Percentiles rank a stretch among this genome's conserved stretches.
phyloP scores from a whole-genome alignment of 2,797 vertebrate species.

The Ispidina picta region DNA sequence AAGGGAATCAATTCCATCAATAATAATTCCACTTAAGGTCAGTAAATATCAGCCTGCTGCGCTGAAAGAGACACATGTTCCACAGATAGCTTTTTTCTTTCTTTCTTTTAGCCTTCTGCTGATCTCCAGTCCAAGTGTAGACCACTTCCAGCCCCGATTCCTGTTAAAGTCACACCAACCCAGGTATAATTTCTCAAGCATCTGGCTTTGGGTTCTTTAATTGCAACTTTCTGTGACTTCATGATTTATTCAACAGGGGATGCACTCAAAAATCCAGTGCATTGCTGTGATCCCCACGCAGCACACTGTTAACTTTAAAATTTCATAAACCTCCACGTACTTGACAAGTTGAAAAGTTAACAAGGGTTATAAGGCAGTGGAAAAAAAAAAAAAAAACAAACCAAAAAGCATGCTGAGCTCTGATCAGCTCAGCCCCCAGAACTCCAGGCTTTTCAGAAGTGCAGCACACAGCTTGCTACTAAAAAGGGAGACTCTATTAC shows the following conservation, averaged over 20 bases:
- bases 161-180: neutral
- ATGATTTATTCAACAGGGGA: constrained; percentile 71
- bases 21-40: neutral
- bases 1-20: neutral
- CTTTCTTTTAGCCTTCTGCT: neutral
- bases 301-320: constrained; percentile 64
- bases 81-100: neutral
- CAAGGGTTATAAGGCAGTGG: constrained; percentile 27
- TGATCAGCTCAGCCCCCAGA: constrained; percentile 32
- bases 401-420: neutral
- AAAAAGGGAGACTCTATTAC: constrained; percentile 25
- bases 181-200: neutral
- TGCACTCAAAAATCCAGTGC: constrained; percentile 51
- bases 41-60: neutral
- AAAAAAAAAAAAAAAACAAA: neutral
- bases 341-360: constrained; percentile 66
- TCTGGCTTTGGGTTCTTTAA: constrained; percentile 24
- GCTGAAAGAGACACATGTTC: neutral
- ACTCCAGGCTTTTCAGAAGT: constrained; percentile 23
- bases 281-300: neutral
- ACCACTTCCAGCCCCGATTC: neutral
- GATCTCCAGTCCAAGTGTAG: neutral
- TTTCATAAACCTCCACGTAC: constrained; percentile 57
- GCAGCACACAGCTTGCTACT: neutral
- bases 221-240: constrained; percentile 47